These are phyloP conservation scores for Diachrysia chrysitis DNA, from an alignment of 2,888 invertebrate genomes.

Conservation along the genomic window DNA sequence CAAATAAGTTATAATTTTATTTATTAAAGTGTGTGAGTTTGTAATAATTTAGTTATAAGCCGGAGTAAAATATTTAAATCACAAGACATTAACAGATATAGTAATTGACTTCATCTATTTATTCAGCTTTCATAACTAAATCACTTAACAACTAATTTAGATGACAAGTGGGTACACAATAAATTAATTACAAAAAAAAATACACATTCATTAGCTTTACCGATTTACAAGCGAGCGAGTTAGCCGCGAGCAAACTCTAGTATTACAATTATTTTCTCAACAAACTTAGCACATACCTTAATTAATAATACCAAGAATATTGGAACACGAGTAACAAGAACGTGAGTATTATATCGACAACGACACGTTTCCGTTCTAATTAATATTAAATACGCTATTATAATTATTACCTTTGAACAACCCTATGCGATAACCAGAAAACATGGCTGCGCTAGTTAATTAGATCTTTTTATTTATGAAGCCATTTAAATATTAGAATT, in stretches of 20 bases:
- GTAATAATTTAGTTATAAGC: too few species aligned
- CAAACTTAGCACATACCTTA: neutral
- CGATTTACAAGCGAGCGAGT: neutral
- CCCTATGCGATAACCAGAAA: constrained; percentile 36
- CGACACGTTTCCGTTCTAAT: constrained; percentile 52
- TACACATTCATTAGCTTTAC: too few species aligned
- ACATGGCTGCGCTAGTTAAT: constrained; percentile 23
- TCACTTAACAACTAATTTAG: neutral
- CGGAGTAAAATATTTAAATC: too few species aligned
- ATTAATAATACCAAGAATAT: constrained; percentile 2
- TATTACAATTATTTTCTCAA: neutral
- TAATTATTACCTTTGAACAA: constrained; percentile 44
- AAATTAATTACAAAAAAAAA: too few species aligned
- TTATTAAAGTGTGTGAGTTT: too few species aligned
- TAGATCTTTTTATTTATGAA: neutral
- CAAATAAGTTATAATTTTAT: too few species aligned
- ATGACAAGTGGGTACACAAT: too few species aligned
- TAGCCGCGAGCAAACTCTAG: neutral
- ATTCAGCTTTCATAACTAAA: too few species aligned
- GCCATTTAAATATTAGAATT: neutral
- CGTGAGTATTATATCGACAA: constrained; percentile 35
- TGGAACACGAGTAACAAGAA: neutral
- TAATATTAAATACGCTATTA: constrained; percentile 51
- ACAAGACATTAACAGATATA: too few species aligned
- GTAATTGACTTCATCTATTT: too few species aligned